These are phyloP conservation scores for Barbus barbus DNA, from an alignment of 2,113 vertebrate species.

Conservation along the genomic window DNA sequence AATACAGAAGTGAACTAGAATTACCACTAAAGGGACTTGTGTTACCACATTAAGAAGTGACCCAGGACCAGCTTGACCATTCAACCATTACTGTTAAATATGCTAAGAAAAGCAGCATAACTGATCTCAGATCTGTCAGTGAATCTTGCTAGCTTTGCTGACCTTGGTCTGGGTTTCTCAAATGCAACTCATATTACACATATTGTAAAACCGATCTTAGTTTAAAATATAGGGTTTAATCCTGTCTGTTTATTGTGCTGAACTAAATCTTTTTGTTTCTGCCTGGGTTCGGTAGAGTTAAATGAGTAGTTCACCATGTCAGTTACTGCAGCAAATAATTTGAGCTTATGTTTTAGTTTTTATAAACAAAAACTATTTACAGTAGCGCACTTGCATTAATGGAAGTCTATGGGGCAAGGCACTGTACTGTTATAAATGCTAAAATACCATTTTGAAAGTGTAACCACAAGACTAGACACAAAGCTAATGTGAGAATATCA, in stretches of 20 bases:
- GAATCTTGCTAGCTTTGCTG: background rate
- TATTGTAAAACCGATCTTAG: background rate
- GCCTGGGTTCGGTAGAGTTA: background rate
- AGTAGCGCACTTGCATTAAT: background rate
- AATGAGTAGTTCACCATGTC: background rate
- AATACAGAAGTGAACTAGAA: slow-evolving; percentile 47
- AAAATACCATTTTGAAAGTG: background rate
- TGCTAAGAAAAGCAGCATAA: background rate
- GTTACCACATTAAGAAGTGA: slow-evolving; percentile 19
- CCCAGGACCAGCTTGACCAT: slow-evolving; percentile 21
- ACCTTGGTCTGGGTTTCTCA: background rate
- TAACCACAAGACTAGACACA: background rate
- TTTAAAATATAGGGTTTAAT: background rate
- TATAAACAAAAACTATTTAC: background rate
- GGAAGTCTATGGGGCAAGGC: background rate
- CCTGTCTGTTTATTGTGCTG: background rate
- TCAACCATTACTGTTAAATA: background rate
- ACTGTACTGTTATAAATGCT: background rate
- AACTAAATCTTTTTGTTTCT: background rate
- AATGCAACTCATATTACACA: background rate
- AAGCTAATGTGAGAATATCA: background rate
- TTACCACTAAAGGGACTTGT: slow-evolving; percentile 40
- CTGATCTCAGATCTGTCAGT: slow-evolving; percentile 23
- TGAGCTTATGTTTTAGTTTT: no score
- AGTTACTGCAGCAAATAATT: background rate